A percentile compares a stretch with the other conserved stretches of the same genome.
phyloP scores from a whole-genome alignment of 64 coral and sea anemone species.

The Anthopleura sola region DNA sequence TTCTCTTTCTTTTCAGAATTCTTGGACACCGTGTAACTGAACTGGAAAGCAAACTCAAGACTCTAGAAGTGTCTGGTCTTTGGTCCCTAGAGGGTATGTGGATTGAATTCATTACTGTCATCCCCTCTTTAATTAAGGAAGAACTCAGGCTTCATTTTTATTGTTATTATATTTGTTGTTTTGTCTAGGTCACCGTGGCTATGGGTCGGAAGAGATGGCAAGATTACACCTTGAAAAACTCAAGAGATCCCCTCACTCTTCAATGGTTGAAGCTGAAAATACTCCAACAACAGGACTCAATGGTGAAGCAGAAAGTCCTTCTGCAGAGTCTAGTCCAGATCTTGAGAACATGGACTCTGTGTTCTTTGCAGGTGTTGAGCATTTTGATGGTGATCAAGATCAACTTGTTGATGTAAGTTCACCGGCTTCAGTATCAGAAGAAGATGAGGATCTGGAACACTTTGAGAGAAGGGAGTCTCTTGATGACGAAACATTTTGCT shows the following conservation, averaged over 20 bases:
- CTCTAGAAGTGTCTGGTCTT: conserved; percentile 80
- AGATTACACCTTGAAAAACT: conserved; percentile 2
- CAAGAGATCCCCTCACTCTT: neutral
- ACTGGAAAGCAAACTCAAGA: conserved; percentile 89
- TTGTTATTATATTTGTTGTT: neutral
- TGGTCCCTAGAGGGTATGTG: conserved; percentile 84
- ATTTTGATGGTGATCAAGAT: neutral
- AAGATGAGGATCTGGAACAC: neutral
- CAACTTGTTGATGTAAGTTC: conserved; percentile 13
- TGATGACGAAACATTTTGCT: neutral
- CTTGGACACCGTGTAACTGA: conserved; percentile 85
- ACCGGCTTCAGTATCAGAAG: neutral
- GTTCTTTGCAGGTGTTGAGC: neutral
- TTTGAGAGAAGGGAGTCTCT: neutral
- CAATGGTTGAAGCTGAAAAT: neutral
- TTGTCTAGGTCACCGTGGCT: conserved; percentile 48
- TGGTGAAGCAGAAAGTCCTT: neutral
- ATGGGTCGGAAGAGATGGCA: conserved; percentile 50
- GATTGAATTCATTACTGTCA: no score
- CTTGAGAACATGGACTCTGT: neutral
- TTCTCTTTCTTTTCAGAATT: conserved; percentile 39
- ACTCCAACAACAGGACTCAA: neutral
- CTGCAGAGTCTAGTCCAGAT: conserved; percentile 13
- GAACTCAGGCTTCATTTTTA: neutral
- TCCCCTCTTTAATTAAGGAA: no score